phyloP scores from a whole-genome alignment of 1,140 invertebrate genomes.

The Solenopsis fugax region DNA sequence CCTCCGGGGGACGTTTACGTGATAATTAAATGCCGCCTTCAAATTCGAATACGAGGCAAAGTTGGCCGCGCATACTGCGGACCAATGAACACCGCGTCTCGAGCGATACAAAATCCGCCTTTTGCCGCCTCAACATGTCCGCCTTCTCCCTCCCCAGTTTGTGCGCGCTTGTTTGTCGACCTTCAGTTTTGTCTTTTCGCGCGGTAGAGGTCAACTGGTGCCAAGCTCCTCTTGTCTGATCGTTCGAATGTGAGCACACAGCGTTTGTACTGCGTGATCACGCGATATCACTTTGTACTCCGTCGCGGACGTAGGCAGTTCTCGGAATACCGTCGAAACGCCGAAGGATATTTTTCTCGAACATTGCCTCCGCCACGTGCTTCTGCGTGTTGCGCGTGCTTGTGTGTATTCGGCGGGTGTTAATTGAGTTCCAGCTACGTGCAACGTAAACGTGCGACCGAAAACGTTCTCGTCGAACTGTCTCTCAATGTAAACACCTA shows the following conservation, averaged over 20 bases:
- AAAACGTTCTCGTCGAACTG: background rate
- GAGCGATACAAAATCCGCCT: conserved; percentile 25
- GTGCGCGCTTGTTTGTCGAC: conserved; percentile 72
- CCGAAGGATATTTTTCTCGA: background rate
- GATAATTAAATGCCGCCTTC: no score
- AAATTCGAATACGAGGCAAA: background rate
- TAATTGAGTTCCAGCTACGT: background rate
- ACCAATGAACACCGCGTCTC: conserved; percentile 58
- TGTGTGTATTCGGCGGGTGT: background rate
- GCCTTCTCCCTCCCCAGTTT: background rate
- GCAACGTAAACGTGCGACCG: background rate
- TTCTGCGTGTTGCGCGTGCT: background rate
- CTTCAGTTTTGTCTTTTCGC: conserved; percentile 73
- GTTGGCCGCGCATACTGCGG: background rate
- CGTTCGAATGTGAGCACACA: conserved; percentile 36
- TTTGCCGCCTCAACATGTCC: conserved; percentile 15
- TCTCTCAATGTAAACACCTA: background rate
- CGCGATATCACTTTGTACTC: conserved; percentile 2
- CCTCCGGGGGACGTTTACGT: no score
- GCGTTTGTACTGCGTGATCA: background rate
- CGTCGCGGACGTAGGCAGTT: conserved; percentile 4
- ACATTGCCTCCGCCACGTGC: background rate
- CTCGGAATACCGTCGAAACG: background rate
- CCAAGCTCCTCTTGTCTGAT: conserved; percentile 12
- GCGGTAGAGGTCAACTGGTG: conserved; percentile 79